Evolutionary conservation across 2,797 vertebrate species (phyloP), one percentile per base, ranked within the genome.

Genomic region (Sylvia borin): DNA sequence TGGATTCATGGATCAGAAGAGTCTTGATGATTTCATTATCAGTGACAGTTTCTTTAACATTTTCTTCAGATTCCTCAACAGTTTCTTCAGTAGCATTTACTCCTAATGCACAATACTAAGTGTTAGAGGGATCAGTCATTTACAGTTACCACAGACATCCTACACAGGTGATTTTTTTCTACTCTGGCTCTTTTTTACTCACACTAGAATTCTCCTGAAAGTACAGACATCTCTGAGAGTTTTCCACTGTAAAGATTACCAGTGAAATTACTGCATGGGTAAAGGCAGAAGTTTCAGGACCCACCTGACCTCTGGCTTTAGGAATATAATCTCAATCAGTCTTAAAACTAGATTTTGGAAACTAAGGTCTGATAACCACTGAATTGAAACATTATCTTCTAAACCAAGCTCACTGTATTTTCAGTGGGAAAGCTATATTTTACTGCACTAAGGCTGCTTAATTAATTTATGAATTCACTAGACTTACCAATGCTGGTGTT

Each of bases 21-120:
- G 93, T 97, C 84, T 88, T 94, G n/a, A 97, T 91, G n/a, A 97
- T 95, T 94, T 97, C 97, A 19, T 92, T 92, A 31, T 95, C 60
- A 1, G 34, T n/a, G 47, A 53, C 25, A 13, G 43, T 83, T 78
- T 90, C 93, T 77, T 93, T 77, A 64, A 60, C 12, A 27, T 34
- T 89, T 92, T 85, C 85, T 54, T 95, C 77, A 6, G 40, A 66
- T 87, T 78, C 65, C 70, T 92, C 78, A 54, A 66, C 77, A 6
- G 36, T 70, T 87, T 78, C 65, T 73, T 92, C 78, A 54, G 70
- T 78, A 85, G 55, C 20, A 40, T 54, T 92, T 74, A 72, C 26
- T 86, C 66, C 95, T 97, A 70, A 45, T 38, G 70, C 7, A 86
- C 22, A 78, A 51, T 16, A 54, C 13, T 5, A n/a, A 40, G 14